Evolutionary conservation across 1,140 invertebrate genomes (phyloP).

Genomic region (Druon quercuslanigerum): DNA sequence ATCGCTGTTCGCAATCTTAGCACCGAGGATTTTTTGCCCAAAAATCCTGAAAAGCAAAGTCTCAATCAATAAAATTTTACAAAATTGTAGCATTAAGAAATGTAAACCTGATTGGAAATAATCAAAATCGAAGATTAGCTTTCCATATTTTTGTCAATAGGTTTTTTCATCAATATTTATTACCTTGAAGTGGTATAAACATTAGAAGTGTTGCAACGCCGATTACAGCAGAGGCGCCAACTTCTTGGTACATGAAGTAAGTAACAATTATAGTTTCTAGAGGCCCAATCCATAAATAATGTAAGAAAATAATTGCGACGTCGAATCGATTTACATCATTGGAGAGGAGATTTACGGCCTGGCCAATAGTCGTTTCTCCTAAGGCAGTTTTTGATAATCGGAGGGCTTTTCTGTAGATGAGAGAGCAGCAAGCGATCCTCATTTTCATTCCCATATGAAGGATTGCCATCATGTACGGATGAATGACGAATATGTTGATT

Average conservation of each 20-base stretch:
- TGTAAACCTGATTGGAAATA: background rate
- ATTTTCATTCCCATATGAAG: constrained; percentile 85
- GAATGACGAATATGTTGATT: constrained; percentile 82
- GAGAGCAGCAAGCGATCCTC: constrained; percentile 84
- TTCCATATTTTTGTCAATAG: background rate
- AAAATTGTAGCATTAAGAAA: background rate
- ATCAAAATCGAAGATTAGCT: background rate
- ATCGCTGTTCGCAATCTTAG: constrained; percentile 78
- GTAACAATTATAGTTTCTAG: constrained; percentile 85
- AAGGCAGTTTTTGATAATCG: constrained; percentile 81
- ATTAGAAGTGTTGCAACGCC: constrained; percentile 87
- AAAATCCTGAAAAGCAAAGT: constrained; percentile 75
- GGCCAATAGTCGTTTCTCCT: constrained; percentile 86
- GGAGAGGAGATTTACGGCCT: constrained; percentile 91
- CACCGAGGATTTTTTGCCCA: constrained; percentile 81
- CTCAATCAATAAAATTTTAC: background rate
- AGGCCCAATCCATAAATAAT: constrained; percentile 85
- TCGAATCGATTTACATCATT: constrained; percentile 89
- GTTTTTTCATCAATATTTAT: constrained; percentile 42
- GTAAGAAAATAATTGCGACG: constrained; percentile 79
- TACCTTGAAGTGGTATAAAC: constrained; percentile 90
- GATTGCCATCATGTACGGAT: constrained; percentile 87
- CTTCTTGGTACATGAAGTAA: constrained; percentile 84
- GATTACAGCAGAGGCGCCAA: constrained; percentile 84
- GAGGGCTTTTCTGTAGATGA: constrained; percentile 88